phyloP scores from a whole-genome alignment of 2,797 vertebrate species.

The Pseudopleuronectes americanus region DNA sequence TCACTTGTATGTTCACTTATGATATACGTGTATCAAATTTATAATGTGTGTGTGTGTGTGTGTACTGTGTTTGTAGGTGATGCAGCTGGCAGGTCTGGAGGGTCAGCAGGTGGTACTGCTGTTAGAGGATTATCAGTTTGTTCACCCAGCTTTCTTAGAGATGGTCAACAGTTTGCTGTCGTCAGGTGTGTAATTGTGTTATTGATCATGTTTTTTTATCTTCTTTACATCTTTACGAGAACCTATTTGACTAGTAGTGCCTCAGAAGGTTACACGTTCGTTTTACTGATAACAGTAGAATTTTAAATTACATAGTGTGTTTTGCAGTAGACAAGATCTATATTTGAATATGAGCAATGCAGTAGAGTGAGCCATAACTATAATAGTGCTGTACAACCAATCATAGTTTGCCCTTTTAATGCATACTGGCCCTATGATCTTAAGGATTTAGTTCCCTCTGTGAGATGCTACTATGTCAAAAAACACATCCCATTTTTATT shows the following conservation, averaged over 20 bases:
- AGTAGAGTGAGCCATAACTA: not conserved
- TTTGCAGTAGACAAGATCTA: not conserved
- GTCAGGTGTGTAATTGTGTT: conserved; percentile 83
- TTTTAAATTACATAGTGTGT: not conserved
- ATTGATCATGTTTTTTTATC: not conserved
- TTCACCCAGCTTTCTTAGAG: conserved; percentile 92
- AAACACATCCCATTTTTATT: not conserved
- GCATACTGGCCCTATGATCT: too few species aligned
- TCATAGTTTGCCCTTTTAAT: not conserved
- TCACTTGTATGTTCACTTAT: not conserved
- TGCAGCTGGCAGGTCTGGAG: conserved; percentile 93
- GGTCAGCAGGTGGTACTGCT: conserved; percentile 93
- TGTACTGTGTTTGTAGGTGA: conserved; percentile 83
- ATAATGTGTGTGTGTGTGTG: not conserved
- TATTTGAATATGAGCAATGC: not conserved
- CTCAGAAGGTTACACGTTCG: not conserved
- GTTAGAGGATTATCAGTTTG: conserved; percentile 95
- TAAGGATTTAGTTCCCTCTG: not conserved
- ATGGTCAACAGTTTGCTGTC: conserved; percentile 98
- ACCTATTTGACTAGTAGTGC: not conserved
- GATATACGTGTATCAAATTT: not conserved
- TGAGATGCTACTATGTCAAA: not conserved
- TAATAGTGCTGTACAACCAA: not conserved
- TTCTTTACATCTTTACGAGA: conserved; percentile 7
- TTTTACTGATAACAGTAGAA: not conserved